Base-by-base conservation (phyloP, 2,888 invertebrate genomes). In the Gonocerus acuteangulatus region DNA sequence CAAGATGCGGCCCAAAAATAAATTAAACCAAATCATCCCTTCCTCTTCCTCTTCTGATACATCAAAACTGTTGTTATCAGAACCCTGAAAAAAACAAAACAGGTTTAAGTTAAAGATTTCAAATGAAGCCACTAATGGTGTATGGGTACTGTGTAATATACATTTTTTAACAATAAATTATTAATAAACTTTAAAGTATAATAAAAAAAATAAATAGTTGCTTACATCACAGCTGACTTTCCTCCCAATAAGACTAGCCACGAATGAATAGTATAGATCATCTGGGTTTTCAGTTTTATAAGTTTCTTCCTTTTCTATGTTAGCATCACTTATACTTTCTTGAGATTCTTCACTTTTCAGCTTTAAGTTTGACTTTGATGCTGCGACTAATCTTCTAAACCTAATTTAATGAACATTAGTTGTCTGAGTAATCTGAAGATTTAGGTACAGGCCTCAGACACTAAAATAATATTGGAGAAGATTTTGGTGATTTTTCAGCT, bases 21-120 rank as follows among this genome's bases (percentile, higher is more conserved):
- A 84, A 77, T 93, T 93, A 67, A 91, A 71, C 87, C 89, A 89
- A 66, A 82, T 74, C 65, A 82, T 77, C 65, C 82, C 79, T n/a
- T 71, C 70, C 49, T 54, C 54, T 34, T 54, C 54, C 7, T 52
- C 52, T 57, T 57, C 57, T 42, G 57, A 39, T 19, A 7, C 2
- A 32, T 47, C 57, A 23, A 19, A 9, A 47, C 23, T 48, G 2
- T 54, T 51, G 36, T 48, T 42, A 42, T 60, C 45, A 47, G 27
- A 15, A 9, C 19, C 51, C 51, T 51, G 13, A n/a, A 27, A 13
- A 21, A 15, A 34, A 18, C 9, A 36, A 34, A 27, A 42, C 4
- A 42, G 7, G n/a, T 42, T 3, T n/a, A 42, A 42, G n/a, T 42
- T 15, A 42, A 7, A 42, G 4, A 42, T 34, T 34, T 34, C 34